phyloP scores from a whole-genome alignment of 2,888 invertebrate genomes.

The Leptinotarsa peninsularis region DNA sequence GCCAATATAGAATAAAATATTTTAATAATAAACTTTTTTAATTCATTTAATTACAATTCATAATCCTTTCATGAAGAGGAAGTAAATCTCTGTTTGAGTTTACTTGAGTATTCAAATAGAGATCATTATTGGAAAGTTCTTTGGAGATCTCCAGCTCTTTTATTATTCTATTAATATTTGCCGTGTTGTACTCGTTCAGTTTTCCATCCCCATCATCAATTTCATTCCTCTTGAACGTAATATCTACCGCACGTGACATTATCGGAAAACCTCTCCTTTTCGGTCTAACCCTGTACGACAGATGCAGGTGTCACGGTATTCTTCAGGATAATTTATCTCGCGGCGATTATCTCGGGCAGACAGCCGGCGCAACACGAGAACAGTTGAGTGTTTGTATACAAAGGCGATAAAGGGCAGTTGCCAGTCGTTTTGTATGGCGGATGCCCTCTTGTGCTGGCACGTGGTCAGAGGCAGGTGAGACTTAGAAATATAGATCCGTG shows the following conservation, averaged over 20 bases:
- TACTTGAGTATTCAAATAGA: too few relatives aligned
- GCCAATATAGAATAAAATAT: too few relatives aligned
- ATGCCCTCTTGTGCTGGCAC: slow-evolving; percentile 25
- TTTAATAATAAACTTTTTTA: too few relatives aligned
- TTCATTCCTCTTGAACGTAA: too few relatives aligned
- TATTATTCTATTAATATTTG: too few relatives aligned
- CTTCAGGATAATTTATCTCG: slow-evolving; percentile 10
- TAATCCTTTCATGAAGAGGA: too few relatives aligned
- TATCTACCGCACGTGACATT: neutral
- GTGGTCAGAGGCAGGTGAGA: slow-evolving; percentile 32
- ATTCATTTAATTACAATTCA: too few relatives aligned
- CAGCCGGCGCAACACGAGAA: slow-evolving; percentile 10
- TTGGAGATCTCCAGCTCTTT: too few relatives aligned
- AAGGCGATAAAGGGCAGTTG: slow-evolving; percentile 37
- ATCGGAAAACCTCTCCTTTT: neutral
- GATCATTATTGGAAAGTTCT: too few relatives aligned
- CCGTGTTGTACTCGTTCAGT: too few relatives aligned
- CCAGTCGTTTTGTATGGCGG: slow-evolving; percentile 14
- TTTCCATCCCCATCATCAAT: too few relatives aligned
- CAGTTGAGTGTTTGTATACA: slow-evolving; percentile 22
- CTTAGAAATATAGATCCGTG: slow-evolving; percentile 23
- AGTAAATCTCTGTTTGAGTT: too few relatives aligned
- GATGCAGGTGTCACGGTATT: slow-evolving; percentile 14
- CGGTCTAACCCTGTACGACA: neutral
- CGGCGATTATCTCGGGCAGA: slow-evolving; percentile 14